A percentile compares a stretch with the other conserved stretches of the same genome.
Evolutionary conservation across 2,888 invertebrate species (phyloP).

Genomic region (Agonopterix alstromeriana): DNA sequence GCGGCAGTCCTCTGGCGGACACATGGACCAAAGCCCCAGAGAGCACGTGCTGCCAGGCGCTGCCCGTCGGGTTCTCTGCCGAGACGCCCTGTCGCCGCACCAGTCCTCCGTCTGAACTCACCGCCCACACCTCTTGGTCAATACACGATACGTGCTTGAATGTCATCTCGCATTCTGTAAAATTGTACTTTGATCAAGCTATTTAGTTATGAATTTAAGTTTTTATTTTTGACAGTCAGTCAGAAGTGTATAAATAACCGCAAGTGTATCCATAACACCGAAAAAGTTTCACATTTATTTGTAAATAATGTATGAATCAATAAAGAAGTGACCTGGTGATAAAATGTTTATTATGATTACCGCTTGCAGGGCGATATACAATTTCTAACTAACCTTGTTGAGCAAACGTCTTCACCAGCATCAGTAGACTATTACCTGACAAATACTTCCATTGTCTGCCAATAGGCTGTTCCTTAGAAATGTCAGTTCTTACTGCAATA

Average conservation of each 20-base stretch:
- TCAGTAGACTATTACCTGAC: conserved; percentile 38
- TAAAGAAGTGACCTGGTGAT: no score
- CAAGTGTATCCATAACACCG: no score
- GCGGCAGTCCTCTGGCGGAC: conserved; percentile 41
- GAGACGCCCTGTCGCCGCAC: conserved; percentile 86
- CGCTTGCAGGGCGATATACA: not conserved
- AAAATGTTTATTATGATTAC: no score
- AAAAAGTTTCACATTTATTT: no score
- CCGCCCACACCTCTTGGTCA: conserved; percentile 85
- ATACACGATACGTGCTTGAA: conserved; percentile 86
- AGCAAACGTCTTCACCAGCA: conserved; percentile 5
- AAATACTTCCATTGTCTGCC: conserved; percentile 90
- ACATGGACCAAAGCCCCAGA: conserved; percentile 58
- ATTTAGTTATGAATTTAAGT: no score
- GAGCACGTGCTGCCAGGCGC: conserved; percentile 86
- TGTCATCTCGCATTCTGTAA: conserved; percentile 57
- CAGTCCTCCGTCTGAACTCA: conserved; percentile 82
- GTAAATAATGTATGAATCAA: no score
- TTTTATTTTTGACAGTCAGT: no score
- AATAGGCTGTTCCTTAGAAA: conserved; percentile 85
- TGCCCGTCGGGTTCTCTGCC: conserved; percentile 82
- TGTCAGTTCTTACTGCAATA: conserved; percentile 86
- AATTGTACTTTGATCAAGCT: not conserved
- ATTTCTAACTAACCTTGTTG: conserved; percentile 6
- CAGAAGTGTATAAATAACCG: no score